Evolutionary conservation across 2,797 vertebrate genomes (phyloP), one percentile per base, ranked within the genome.

Genomic region (Petrocephalus sullivani): DNA sequence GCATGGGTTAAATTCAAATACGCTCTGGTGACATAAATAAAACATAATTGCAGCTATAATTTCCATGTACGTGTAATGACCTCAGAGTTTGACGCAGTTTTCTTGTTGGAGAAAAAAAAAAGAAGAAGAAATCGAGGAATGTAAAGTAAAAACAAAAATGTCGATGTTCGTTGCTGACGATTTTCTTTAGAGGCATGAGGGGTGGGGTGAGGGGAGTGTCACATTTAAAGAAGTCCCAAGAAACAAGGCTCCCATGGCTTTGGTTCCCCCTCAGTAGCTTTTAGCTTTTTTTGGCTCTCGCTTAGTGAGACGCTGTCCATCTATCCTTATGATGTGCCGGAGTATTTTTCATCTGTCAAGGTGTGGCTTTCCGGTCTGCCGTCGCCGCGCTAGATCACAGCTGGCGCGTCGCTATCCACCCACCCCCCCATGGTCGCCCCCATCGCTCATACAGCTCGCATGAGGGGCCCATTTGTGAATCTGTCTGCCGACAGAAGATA

Each of bases 291-390:
- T 61, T 88, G 51, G 21, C 75, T 23, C 85, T 91, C 92, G 91
- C 93, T 95, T 93, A 93, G 90, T 0, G 90, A 93, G 94, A 95
- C 93, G 93, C 92, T 91, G 92, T 93, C 94, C 94, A 95, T 96
- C 96, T 94, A 93, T 96, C 94, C 92, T 93, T 93, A 93, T 92
- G 92, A 93, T 92, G 91, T 91, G 87, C 86, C 19, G 71, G 91
- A 92, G 91, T 92, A 93, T 96, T 95, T 94, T 93, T 95, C 93
- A 95, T 95, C 92, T 94, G 93, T 95, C 94, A 95, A 95, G 94
- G 95, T 95, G 94, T 93, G 85, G 91, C 41, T 88, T 92, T 93
- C 92, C 94, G 94, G 93, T 94, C 93, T 91, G 94, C 86, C 92
- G 94, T 93, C 93, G 90, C 90, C 89, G 94, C 92, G 93, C 95